These are phyloP conservation scores for Abscondita cerata DNA, from an alignment of 2,888 invertebrate species.

Conservation along the genomic window DNA sequence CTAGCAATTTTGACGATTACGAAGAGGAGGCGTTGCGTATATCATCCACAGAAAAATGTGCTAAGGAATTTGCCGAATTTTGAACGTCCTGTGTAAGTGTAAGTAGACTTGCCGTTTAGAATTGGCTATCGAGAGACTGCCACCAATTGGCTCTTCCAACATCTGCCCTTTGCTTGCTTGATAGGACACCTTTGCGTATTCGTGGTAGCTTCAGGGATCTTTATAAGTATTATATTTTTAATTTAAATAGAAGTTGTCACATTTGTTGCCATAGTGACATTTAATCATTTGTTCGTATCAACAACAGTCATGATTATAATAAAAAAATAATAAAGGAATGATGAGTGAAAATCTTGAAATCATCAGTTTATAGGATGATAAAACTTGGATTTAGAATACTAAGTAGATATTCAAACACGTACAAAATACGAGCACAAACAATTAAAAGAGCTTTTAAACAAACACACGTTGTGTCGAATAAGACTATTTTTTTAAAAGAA, in stretches of 20 bases:
- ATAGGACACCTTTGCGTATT: slow-evolving; percentile 51
- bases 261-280: background rate
- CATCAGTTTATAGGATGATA: too few species aligned
- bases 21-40: slow-evolving; percentile 99
- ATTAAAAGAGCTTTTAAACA: too few species aligned
- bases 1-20: slow-evolving; percentile 99
- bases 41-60: slow-evolving; percentile 98
- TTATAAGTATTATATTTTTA: slow-evolving; percentile 4
- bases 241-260: background rate
- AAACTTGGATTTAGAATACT: too few species aligned
- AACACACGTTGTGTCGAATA: too few species aligned
- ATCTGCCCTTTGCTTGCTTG: slow-evolving; percentile 48
- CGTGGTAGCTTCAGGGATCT: slow-evolving; percentile 17
- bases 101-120: slow-evolving; percentile 50
- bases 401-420: too few species aligned
- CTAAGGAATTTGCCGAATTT: slow-evolving; percentile 99
- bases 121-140: slow-evolving; percentile 49
- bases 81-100: slow-evolving; percentile 53
- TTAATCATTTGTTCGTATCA: too few species aligned
- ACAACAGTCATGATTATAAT: too few species aligned
- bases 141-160: slow-evolving; percentile 50
- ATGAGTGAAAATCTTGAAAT: too few species aligned
- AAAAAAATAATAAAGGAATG: too few species aligned
- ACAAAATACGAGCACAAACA: too few species aligned
- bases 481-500: too few species aligned